Evolutionary conservation across 2,888 invertebrate genomes (phyloP), one percentile per base, ranked within the genome.

Genomic region (Caenorhabditis sp.): DNA sequence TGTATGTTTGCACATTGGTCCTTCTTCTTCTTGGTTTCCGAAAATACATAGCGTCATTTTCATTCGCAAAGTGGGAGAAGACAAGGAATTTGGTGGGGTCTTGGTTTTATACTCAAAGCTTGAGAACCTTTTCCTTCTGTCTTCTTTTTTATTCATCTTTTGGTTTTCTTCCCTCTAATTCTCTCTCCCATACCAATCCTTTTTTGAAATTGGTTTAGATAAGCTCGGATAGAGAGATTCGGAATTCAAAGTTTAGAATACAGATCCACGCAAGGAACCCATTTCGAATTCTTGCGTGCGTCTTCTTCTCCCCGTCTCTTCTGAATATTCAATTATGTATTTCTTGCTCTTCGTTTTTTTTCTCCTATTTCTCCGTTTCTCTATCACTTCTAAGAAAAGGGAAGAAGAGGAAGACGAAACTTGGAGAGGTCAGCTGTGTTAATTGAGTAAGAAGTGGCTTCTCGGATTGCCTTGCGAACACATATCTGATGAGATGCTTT

Each of bases 1-100:
- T 79, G 70, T 79, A 70, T 79, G 79, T 79, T 79, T 79, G 79
- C 79, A 79, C 79, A 79, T 79, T 79, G 79, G 79, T 79, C 79
- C 79, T 54, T 70, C 54, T 58, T 35, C 68, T 31, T 54, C 26
- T 41, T 69, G 26, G 24, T 68, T 70, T 70, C 70, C 69, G 54
- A 77, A 70, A 79, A 70, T 70, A 79, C 70, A 79, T 79, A 64
- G 64, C 79, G 79, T 79, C 79, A 79, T 79, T 79, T 69, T 79
- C 79, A 79, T 79, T 79, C 79, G 63, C 54, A 64, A 77, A 70
- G 61, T 70, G 70, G 79, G 69, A 64, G 59, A 59, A 59, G 70
- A 63, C 51, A 64, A 70, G 69, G 72, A 70, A 76, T 76, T 76
- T 68, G 14, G 38, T 54, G 64, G 63, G 49, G 64, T 66, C 64